phyloP scores from a whole-genome alignment of 1,140 invertebrate species.

The Drosophila seguyi region DNA sequence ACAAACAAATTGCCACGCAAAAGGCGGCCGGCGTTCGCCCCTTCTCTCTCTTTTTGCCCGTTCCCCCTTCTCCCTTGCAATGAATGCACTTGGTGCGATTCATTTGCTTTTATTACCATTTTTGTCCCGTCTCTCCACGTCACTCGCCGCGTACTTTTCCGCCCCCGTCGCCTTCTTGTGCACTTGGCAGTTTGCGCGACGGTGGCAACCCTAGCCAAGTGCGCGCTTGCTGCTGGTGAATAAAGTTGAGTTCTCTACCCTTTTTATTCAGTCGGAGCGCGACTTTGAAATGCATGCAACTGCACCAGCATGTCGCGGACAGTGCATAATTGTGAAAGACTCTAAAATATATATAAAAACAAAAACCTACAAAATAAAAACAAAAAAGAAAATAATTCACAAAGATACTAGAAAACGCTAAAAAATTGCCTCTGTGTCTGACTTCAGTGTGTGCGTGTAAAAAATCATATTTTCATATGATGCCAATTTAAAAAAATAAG shows the following conservation, averaged over 20 bases:
- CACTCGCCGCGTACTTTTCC: constrained; percentile 23
- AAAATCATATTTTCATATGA: neutral
- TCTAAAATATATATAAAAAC: constrained; percentile 6
- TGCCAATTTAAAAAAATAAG: constrained; percentile 2
- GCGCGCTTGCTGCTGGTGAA: constrained; percentile 62
- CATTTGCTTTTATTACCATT: constrained; percentile 82
- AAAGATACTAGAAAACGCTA: neutral
- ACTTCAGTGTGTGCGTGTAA: constrained; percentile 1
- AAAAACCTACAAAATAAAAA: neutral
- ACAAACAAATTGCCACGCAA: constrained; percentile 75
- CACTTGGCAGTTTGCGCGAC: constrained; percentile 45
- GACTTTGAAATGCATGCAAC: constrained; percentile 79
- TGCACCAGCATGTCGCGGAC: constrained; percentile 18
- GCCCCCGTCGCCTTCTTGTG: constrained; percentile 38
- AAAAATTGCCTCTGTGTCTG: neutral
- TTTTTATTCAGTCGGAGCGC: constrained; percentile 79
- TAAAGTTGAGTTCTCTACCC: constrained; percentile 77
- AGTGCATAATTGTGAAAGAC: constrained; percentile 13
- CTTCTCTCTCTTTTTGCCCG: neutral
- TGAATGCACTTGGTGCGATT: constrained; percentile 82
- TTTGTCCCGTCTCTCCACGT: constrained; percentile 39
- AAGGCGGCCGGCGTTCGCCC: constrained; percentile 71
- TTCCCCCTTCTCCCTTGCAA: constrained; percentile 10
- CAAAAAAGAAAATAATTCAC: neutral
- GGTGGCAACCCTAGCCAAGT: constrained; percentile 67